Evolutionary conservation across 1,140 invertebrate species (phyloP).

Genomic region (Macrocentrus cingulum): DNA sequence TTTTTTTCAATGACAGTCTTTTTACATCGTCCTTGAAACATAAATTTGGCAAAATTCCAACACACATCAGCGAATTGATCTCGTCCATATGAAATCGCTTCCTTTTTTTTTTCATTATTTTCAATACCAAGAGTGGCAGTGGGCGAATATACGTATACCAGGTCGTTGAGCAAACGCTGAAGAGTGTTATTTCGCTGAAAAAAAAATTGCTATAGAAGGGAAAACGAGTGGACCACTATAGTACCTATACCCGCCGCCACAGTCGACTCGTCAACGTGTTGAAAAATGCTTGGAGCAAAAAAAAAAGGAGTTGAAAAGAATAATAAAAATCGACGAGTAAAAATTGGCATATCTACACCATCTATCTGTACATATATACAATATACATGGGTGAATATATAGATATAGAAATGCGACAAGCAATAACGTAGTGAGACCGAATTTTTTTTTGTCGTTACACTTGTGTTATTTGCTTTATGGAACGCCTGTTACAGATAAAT

Average conservation of each 20-base stretch:
- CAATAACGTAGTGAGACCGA: constrained; percentile 30
- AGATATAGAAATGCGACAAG: not conserved
- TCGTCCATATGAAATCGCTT: not conserved
- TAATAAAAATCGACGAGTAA: constrained; percentile 15
- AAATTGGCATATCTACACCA: not conserved
- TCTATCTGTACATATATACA: not conserved
- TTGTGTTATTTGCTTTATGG: constrained; percentile 59
- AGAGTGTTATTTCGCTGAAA: not conserved
- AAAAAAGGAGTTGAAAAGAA: constrained; percentile 3
- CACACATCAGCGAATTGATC: not conserved
- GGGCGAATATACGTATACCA: too few relatives aligned
- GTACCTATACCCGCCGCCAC: not conserved
- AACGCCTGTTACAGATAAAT: constrained; percentile 61
- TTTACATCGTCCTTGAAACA: constrained; percentile 7
- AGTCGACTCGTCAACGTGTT: constrained; percentile 14
- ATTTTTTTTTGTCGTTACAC: constrained; percentile 50
- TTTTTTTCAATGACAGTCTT: too few relatives aligned
- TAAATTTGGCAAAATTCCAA: constrained; percentile 15
- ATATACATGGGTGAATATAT: not conserved
- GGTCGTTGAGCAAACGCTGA: constrained; percentile 12
- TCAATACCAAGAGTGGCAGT: not conserved
- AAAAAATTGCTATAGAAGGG: too few relatives aligned
- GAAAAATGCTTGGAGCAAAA: not conserved
- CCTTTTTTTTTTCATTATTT: not conserved
- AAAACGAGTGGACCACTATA: constrained; percentile 7